These are phyloP conservation scores for Etheostoma nigrum DNA, from an alignment of 2,797 vertebrate genomes.

Conservation along the genomic window DNA sequence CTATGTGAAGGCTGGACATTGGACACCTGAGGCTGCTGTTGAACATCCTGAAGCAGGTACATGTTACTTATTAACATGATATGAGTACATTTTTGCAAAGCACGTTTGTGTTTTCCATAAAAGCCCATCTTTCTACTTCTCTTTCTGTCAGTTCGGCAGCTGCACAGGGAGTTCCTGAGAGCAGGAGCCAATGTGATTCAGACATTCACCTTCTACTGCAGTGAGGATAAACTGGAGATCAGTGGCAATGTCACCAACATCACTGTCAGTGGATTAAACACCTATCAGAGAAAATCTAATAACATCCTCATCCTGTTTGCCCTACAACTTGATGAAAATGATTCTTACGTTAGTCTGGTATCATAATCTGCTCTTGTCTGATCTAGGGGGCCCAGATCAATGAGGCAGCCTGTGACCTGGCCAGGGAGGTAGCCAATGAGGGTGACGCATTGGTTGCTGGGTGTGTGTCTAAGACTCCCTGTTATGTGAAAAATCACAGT, in stretches of 20 bases:
- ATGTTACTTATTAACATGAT: neutral
- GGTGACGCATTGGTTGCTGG: constrained; percentile 91
- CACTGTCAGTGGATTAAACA: constrained; percentile 61
- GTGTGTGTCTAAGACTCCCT: constrained; percentile 91
- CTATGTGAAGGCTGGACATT: constrained; percentile 91
- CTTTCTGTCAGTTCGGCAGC: constrained; percentile 87
- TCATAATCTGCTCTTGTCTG: neutral
- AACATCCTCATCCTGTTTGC: constrained; percentile 65
- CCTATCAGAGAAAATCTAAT: neutral
- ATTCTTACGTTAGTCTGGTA: neutral
- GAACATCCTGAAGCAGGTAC: constrained; percentile 90
- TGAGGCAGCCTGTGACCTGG: constrained; percentile 93
- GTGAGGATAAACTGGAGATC: constrained; percentile 93
- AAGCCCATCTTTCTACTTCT: neutral
- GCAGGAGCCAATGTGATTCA: constrained; percentile 92
- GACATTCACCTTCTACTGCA: constrained; percentile 94
- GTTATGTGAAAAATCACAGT: constrained; percentile 88
- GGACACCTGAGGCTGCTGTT: constrained; percentile 92
- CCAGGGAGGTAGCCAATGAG: constrained; percentile 89
- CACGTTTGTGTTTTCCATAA: neutral
- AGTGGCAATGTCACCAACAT: constrained; percentile 88
- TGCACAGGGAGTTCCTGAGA: constrained; percentile 93
- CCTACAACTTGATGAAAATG: neutral
- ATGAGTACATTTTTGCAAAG: neutral
- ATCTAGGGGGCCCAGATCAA: constrained; percentile 90